Percentiles rank a stretch among this genome's conserved stretches.
Evolutionary conservation across 2,888 invertebrate genomes (phyloP).

Genomic region (Philaethria dido): DNA sequence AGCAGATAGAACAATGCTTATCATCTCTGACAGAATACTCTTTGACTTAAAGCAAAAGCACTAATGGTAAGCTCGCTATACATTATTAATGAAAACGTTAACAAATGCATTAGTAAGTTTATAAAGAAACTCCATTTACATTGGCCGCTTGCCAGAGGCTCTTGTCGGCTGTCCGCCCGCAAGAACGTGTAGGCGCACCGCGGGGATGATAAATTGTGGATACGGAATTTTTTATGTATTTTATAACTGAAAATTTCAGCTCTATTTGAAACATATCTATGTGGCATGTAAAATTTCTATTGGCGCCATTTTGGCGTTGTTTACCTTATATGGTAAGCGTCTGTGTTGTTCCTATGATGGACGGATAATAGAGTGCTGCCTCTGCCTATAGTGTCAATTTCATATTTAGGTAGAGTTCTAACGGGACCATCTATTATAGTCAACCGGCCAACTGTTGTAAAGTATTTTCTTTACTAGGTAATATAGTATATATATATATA

Average conservation of each 20-base stretch:
- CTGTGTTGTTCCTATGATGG: too few species aligned
- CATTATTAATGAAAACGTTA: slow-evolving; percentile 69
- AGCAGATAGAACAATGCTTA: background rate
- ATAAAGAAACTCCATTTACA: slow-evolving; percentile 66
- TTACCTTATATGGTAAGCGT: too few species aligned
- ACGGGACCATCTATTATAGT: too few species aligned
- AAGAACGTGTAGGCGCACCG: slow-evolving; percentile 38
- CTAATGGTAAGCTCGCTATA: slow-evolving; percentile 48
- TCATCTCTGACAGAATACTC: slow-evolving; percentile 13
- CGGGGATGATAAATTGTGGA: slow-evolving; percentile 26
- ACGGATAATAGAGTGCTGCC: too few species aligned
- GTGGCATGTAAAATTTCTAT: too few species aligned
- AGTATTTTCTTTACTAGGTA: too few species aligned
- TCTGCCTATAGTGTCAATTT: too few species aligned
- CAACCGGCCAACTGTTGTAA: too few species aligned
- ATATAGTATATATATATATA: too few species aligned
- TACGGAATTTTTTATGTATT: slow-evolving; percentile 14
- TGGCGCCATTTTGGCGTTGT: too few species aligned
- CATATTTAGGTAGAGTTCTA: too few species aligned
- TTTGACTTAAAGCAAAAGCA: slow-evolving; percentile 20
- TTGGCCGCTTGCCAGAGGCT: slow-evolving; percentile 70
- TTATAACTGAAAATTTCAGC: background rate
- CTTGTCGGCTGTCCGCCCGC: slow-evolving; percentile 50
- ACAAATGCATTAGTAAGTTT: slow-evolving; percentile 55
- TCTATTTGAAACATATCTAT: background rate